Evolutionary conservation across 2,888 invertebrate species (phyloP), one percentile per base, ranked within the genome.

Genomic region (Drosophila longiperda): DNA sequence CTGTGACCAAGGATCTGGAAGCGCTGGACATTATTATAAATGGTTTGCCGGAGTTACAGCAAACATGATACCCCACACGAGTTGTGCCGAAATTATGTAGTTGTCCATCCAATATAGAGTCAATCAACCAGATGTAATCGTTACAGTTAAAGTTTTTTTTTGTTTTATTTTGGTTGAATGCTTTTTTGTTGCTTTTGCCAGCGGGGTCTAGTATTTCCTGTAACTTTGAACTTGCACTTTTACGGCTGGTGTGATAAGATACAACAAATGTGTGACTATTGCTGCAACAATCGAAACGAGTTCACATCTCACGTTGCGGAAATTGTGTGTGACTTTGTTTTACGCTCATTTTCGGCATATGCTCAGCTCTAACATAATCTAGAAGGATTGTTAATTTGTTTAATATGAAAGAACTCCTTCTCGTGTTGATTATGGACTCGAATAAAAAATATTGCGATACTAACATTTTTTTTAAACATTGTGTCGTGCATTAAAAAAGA

Each of bases 21-120:
- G 96, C 97, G 33, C 93, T 98, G 67, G 96, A 96, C 91, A 95
- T 95, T 38, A 97, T 98, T 74, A 94, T 95, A n/a, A 96, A 96
- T 67, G 97, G 96, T 36, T 95, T 97, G 95, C 94, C 95, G 2
- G 95, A 95, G 52, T 92, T 95, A 34, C 88, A 90, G 38, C 86
- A 86, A 59, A 71, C 68, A 26, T 87, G 73, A 89, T 69, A 32
- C 59, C 32, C 42, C 9, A 63, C 57, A 48, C 50, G 42, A 50
- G 20, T 48, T 58, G 40, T 64, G 48, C 20, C 66, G 29, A 75
- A 75, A 71, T 80, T 58, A 62, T 71, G 50, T 66, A 75, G 80
- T 66, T 66, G 62, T 75, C 75, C 80, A 40, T 78, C 50, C 40
- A 61, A 78, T 71, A 71, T 80, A 77, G 54, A 82, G 69, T 74